Conservation (phyloP, 2,888 invertebrate species). For the Philereme vetulata region DNA sequence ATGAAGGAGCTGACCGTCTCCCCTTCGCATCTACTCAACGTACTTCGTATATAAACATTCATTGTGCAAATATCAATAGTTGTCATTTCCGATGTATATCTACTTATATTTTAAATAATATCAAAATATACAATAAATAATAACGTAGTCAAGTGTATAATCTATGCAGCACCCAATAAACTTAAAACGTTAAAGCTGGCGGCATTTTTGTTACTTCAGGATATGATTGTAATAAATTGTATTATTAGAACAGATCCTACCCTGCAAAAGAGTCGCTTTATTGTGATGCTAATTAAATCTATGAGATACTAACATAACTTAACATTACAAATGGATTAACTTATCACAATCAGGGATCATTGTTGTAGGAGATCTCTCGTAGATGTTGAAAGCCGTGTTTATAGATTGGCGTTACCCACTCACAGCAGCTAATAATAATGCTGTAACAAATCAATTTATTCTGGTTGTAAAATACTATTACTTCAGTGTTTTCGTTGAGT, state of each 20-base stretch:
- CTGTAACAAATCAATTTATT: too few relatives aligned
- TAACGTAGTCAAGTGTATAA: slow-evolving; percentile 13
- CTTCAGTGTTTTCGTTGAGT: too few relatives aligned
- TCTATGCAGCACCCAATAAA: slow-evolving; percentile 5
- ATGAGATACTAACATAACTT: neutral
- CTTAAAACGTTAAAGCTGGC: neutral
- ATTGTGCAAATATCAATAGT: slow-evolving; percentile 35
- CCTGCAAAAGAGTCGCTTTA: neutral
- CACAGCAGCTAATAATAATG: too few relatives aligned
- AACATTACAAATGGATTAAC: too few relatives aligned
- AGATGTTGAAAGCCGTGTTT: too few relatives aligned
- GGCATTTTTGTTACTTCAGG: neutral
- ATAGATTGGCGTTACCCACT: too few relatives aligned
- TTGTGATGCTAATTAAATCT: slow-evolving; percentile 14
- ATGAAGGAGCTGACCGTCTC: neutral
- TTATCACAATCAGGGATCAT: too few relatives aligned
- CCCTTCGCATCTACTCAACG: neutral
- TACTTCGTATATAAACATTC: slow-evolving; percentile 30
- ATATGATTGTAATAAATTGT: slow-evolving; percentile 5
- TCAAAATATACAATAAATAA: slow-evolving; percentile 46
- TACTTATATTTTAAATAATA: slow-evolving; percentile 30
- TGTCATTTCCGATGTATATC: slow-evolving; percentile 23
- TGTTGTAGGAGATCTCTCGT: too few relatives aligned
- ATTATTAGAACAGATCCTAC: neutral
- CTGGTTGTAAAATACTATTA: too few relatives aligned